Evolutionary conservation across 2,888 invertebrate species (phyloP).

Genomic region (Lycocerus yunnanus): DNA sequence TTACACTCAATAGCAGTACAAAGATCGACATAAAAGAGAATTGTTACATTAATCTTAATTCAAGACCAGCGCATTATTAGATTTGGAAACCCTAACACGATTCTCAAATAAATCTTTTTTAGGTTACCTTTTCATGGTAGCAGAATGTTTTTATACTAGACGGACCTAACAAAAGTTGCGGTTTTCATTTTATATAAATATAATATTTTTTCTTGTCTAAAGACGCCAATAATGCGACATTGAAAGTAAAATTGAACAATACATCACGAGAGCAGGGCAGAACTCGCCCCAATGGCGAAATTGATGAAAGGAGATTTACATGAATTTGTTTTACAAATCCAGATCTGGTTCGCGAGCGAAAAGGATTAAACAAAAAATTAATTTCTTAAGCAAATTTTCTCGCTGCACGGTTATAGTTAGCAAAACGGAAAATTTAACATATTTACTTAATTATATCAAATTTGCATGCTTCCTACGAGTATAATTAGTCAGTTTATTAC

Average conservation of each 20-base stretch:
- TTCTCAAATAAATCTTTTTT: conserved; percentile 16
- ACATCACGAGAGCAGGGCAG: neutral
- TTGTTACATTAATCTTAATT: conserved; percentile 22
- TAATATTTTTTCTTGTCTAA: conserved; percentile 11
- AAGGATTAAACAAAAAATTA: neutral
- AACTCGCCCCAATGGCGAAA: neutral
- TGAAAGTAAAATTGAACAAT: neutral
- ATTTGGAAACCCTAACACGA: conserved; percentile 20
- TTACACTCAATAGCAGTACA: neutral
- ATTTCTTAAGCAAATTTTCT: conserved; percentile 4
- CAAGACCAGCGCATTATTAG: conserved; percentile 25
- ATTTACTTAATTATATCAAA: conserved; percentile 14
- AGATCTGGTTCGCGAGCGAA: neutral
- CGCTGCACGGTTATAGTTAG: neutral
- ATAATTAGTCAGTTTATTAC: conserved; percentile 16
- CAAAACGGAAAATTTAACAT: conserved; percentile 11
- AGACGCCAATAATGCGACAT: neutral
- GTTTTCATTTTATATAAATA: conserved; percentile 4
- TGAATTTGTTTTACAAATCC: neutral
- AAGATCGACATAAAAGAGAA: conserved; percentile 12
- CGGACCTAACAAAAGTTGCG: conserved; percentile 13
- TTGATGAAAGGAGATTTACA: neutral
- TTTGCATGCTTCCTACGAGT: conserved; percentile 9
- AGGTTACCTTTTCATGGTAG: conserved; percentile 7
- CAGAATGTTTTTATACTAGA: conserved; percentile 9